A percentile compares a stretch with the other conserved stretches of the same genome.
phyloP scores from a whole-genome alignment of 2,113 vertebrate species.

The Diphyllodes magnificus region DNA sequence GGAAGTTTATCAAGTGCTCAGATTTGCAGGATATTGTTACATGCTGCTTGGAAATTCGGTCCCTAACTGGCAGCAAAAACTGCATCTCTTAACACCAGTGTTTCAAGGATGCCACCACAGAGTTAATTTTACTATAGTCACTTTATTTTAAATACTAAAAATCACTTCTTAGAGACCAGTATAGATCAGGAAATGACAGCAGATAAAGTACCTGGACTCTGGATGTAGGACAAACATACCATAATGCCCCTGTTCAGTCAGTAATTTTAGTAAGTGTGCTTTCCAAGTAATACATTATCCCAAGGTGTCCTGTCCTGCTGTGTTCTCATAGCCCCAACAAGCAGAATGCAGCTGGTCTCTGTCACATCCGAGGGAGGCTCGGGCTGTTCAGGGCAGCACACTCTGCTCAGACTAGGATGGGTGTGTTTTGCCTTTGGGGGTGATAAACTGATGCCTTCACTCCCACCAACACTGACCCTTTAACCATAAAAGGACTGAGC shows the following conservation, averaged over 20 bases:
- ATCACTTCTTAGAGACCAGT: background rate
- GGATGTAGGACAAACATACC: slow-evolving; percentile 22
- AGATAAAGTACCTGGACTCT: background rate
- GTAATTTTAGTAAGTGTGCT: slow-evolving; percentile 45
- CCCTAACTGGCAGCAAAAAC: background rate
- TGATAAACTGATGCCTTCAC: background rate
- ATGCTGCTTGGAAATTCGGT: background rate
- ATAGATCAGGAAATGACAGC: background rate
- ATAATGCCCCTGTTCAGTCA: background rate
- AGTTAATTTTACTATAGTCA: slow-evolving; percentile 18
- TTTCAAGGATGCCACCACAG: background rate
- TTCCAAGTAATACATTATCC: background rate
- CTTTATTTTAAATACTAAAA: slow-evolving; percentile 43
- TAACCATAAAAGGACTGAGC: accelerated
- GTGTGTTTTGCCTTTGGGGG: background rate
- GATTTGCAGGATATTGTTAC: background rate
- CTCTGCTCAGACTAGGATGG: accelerated
- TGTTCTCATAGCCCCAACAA: accelerated
- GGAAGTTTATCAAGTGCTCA: background rate
- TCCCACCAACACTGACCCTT: background rate
- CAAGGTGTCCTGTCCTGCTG: background rate
- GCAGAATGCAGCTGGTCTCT: background rate
- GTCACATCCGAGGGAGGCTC: accelerated
- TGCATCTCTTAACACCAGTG: background rate
- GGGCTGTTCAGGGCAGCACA: accelerated